A percentile compares a stretch with the other conserved stretches of the same genome.
These are phyloP conservation scores for Phoebastria nigripes DNA, from an alignment of 2,797 vertebrate species.

Conservation along the genomic window DNA sequence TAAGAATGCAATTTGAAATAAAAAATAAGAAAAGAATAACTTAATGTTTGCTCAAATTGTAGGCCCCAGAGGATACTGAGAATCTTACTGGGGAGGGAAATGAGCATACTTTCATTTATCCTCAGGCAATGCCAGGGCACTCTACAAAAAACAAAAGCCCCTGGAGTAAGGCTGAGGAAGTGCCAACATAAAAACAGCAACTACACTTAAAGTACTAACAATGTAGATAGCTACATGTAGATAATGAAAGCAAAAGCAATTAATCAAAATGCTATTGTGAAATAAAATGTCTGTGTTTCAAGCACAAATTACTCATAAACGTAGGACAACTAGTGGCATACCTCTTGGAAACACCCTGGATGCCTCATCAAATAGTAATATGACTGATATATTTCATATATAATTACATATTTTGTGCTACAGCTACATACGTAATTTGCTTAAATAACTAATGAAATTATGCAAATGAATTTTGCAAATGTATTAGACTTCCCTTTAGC, in stretches of 20 bases:
- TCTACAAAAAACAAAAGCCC: conserved; percentile 54
- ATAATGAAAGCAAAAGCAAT: not conserved
- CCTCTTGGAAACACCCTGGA: not conserved
- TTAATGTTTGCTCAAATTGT: conserved; percentile 66
- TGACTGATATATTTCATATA: not conserved
- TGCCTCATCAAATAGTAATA: not conserved
- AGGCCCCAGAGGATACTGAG: conserved; percentile 65
- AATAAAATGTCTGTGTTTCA: conserved; percentile 82
- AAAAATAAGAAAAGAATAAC: not conserved
- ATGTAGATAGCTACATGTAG: not conserved
- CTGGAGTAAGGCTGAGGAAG: conserved; percentile 81
- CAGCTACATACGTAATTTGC: not conserved
- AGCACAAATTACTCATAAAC: not conserved
- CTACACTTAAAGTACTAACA: not conserved
- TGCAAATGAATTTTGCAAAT: not conserved
- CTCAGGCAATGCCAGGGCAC: conserved; percentile 78
- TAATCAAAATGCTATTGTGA: conserved; percentile 81
- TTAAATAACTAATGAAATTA: not conserved
- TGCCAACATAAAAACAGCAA: not conserved
- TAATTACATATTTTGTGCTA: not conserved
- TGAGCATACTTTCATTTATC: conserved; percentile 71
- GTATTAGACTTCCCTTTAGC: not conserved
- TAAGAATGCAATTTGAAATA: not conserved
- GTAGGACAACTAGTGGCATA: not conserved
- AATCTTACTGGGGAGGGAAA: conserved; percentile 68